These are phyloP conservation scores for Apodemia hepburni DNA, from an alignment of 2,888 invertebrate genomes.

Conservation along the genomic window DNA sequence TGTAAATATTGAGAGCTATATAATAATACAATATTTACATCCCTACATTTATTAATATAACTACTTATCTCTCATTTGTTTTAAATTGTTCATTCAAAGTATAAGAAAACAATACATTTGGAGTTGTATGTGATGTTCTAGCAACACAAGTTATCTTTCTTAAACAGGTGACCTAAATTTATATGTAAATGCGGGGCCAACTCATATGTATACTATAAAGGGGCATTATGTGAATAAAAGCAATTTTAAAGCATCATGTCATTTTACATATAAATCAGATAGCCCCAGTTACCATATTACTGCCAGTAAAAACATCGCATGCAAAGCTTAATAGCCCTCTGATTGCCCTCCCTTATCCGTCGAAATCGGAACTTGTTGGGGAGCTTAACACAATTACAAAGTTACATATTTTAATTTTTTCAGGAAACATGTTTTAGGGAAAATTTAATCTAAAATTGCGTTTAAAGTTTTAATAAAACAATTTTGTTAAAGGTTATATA, in stretches of 20 bases:
- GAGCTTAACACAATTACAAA: constrained; percentile 14
- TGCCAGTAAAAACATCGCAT: constrained; percentile 12
- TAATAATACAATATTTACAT: too few relatives aligned
- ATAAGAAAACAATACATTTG: not conserved
- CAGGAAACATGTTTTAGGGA: not conserved
- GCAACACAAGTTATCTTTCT: constrained; percentile 8
- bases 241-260: constrained; percentile 13
- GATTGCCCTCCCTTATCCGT: constrained; percentile 10
- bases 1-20: too few relatives aligned
- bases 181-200: not conserved
- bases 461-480: not conserved
- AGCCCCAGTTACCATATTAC: constrained; percentile 7
- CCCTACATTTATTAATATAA: not conserved
- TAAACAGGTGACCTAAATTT: constrained; percentile 9
- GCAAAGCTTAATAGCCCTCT: constrained; percentile 4
- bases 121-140: not conserved
- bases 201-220: not conserved
- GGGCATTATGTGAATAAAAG: not conserved
- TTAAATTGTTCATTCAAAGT: not conserved
- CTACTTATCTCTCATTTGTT: not conserved
- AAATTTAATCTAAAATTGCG: not conserved
- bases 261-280: constrained; percentile 11
- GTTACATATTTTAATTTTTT: constrained; percentile 12
- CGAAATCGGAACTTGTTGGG: constrained; percentile 10
- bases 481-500: too few relatives aligned